Evolutionary conservation across 2,797 vertebrate genomes (phyloP), one percentile per base, ranked within the genome.

Genomic region (Takifugu rubripes): DNA sequence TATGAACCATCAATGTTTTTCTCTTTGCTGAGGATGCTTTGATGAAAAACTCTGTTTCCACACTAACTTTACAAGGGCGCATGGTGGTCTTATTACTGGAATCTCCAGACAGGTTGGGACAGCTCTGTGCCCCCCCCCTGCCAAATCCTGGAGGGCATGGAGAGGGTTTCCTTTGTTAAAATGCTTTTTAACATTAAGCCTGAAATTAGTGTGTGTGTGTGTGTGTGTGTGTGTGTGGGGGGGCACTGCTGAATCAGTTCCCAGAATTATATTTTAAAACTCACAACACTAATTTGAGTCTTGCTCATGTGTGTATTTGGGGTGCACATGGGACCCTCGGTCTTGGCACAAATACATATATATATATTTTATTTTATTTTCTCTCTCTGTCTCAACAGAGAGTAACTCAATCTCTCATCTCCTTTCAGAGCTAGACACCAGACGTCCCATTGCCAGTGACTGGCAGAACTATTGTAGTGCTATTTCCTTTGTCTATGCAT

Each of bases 401-500:
- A 51, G 68, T 74, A 77, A 82, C 74, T 72, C 55, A 12, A 75
- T 70, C 57, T 70, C 49, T 61, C 59, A 62, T 79, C 64, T 56
- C 59, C 26, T 66, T 44, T 60, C 63, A 68, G 52, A 58, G 47
- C 53, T 52, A 29, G 61, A 56, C 6, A 16, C 61, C 65, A 62
- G 53, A 50, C 47, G 61, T 76, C 49, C 60, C 40, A 54, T 31
- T 63, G 3, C 27, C 43, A 55, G 51, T 64, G 56, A 59, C 29
- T 31, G 52, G 3, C 56, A 25, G n/a, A 10, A 59, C 54, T 40
- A 40, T 52, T 72, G 29, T 8, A 46, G 36, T 40, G 53, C 25
- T 47, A 58, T 45, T 17, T 15, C 47, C 9, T 64, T 60, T 66
- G 36, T 68, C 51, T 60, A 10, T 43, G 43, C 44, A 14, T 14